These are phyloP conservation scores for Halictus ligatus DNA, from an alignment of 2,888 invertebrate genomes.

Conservation along the genomic window DNA sequence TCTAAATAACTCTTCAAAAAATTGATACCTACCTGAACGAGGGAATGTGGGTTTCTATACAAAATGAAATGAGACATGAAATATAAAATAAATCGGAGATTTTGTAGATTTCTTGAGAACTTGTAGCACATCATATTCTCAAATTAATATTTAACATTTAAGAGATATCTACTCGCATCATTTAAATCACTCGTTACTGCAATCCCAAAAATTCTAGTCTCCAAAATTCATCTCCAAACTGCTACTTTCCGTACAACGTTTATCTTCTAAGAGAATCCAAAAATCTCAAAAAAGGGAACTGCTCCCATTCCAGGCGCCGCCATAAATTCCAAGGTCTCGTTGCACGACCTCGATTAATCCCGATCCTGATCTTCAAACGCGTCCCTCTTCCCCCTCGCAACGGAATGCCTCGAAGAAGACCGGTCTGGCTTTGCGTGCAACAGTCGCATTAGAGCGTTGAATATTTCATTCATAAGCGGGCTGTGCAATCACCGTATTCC, in stretches of 20 bases:
- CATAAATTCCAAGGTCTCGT: slow-evolving; percentile 39
- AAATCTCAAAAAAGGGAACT: background rate
- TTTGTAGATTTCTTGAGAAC: too few species aligned
- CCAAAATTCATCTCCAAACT: background rate
- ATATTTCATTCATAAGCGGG: slow-evolving; percentile 83
- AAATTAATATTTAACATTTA: too few species aligned
- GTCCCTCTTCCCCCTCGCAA: slow-evolving; percentile 14
- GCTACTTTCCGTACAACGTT: background rate
- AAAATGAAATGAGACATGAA: too few species aligned
- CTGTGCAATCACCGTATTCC: slow-evolving; percentile 76
- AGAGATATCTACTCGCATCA: too few species aligned
- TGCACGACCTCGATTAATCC: slow-evolving; percentile 54
- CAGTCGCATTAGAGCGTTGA: slow-evolving; percentile 80
- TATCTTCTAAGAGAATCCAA: background rate
- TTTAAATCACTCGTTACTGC: background rate
- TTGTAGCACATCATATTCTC: too few species aligned
- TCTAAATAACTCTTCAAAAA: too few species aligned
- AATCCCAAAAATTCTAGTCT: background rate
- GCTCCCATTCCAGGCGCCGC: background rate
- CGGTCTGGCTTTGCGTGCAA: slow-evolving; percentile 78
- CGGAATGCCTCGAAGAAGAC: slow-evolving; percentile 65
- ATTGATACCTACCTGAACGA: too few species aligned
- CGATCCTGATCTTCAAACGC: slow-evolving; percentile 47
- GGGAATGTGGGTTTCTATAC: too few species aligned
- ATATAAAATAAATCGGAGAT: too few species aligned